phyloP scores from a whole-genome alignment of 2,888 invertebrate genomes.

The Trimorus sp. region DNA sequence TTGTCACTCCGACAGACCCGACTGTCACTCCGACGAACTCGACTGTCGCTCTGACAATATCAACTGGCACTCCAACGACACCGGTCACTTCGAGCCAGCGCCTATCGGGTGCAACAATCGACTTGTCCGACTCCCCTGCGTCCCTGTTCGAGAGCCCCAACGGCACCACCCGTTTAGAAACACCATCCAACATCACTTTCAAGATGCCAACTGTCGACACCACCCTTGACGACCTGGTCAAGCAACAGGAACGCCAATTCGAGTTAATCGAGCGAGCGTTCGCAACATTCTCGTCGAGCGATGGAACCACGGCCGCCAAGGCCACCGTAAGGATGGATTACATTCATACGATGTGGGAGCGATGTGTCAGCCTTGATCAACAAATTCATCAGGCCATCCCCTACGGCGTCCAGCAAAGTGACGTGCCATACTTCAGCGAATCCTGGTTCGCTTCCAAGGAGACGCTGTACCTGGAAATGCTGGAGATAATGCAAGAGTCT shows the following conservation, averaged over 20 bases:
- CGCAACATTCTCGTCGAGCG: not conserved
- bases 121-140: too few relatives aligned
- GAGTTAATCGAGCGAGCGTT: not conserved
- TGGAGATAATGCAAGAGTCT: not conserved
- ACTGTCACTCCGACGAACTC: too few relatives aligned
- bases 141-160: too few relatives aligned
- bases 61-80: too few relatives aligned
- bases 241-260: not conserved
- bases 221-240: too few relatives aligned
- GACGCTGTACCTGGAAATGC: not conserved
- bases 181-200: too few relatives aligned
- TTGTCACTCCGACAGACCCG: too few relatives aligned
- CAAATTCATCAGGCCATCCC: not conserved
- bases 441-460: not conserved
- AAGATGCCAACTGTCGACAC: too few relatives aligned
- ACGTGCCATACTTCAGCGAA: not conserved
- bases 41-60: too few relatives aligned
- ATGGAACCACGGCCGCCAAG: not conserved
- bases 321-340: not conserved
- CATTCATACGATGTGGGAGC: not conserved
- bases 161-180: too few relatives aligned
- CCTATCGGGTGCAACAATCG: too few relatives aligned
- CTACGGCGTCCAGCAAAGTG: not conserved
- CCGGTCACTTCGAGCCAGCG: too few relatives aligned
- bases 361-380: not conserved